Evolutionary conservation across 2,113 vertebrate species (phyloP).

Genomic region (Solea senegalensis): DNA sequence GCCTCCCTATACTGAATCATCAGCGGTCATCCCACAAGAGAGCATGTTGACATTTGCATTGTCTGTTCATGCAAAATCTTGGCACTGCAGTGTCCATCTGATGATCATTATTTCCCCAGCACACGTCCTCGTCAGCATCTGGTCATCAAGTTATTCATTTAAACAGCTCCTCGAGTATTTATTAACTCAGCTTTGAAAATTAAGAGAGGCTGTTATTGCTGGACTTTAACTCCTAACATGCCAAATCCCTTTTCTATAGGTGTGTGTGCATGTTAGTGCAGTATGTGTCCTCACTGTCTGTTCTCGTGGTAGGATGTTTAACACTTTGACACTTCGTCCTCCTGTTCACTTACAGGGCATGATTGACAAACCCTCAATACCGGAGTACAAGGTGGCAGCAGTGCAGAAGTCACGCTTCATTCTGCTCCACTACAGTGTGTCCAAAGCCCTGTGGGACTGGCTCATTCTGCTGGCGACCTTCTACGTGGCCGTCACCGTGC

Average conservation of each 20-base stretch:
- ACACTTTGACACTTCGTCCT: not conserved
- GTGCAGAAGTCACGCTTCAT: slow-evolving; percentile 95
- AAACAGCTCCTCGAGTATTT: slow-evolving; percentile 36
- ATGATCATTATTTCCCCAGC: slow-evolving; percentile 50
- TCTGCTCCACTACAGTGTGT: slow-evolving; percentile 95
- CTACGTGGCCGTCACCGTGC: slow-evolving; percentile 94
- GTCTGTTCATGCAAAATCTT: slow-evolving; percentile 51
- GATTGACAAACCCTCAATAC: slow-evolving; percentile 89
- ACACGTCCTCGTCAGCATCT: slow-evolving; percentile 46
- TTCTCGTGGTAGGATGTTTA: not conserved
- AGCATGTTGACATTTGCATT: slow-evolving; percentile 60
- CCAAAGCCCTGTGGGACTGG: slow-evolving; percentile 96
- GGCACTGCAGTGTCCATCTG: slow-evolving; percentile 33
- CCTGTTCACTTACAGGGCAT: slow-evolving; percentile 79
- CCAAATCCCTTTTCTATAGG: not conserved
- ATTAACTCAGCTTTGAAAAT: slow-evolving; percentile 16
- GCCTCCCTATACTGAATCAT: slow-evolving; percentile 31
- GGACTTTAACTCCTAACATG: slow-evolving; percentile 1
- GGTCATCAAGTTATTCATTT: slow-evolving; percentile 45
- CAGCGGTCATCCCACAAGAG: slow-evolving; percentile 32
- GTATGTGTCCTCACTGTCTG: not conserved
- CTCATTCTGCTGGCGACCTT: slow-evolving; percentile 96
- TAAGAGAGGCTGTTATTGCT: slow-evolving; percentile 9
- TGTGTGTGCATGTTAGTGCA: not conserved
- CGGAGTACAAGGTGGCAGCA: slow-evolving; percentile 95